Conservation (phyloP, 2,888 invertebrate species). For the Stratiomys singularior region DNA sequence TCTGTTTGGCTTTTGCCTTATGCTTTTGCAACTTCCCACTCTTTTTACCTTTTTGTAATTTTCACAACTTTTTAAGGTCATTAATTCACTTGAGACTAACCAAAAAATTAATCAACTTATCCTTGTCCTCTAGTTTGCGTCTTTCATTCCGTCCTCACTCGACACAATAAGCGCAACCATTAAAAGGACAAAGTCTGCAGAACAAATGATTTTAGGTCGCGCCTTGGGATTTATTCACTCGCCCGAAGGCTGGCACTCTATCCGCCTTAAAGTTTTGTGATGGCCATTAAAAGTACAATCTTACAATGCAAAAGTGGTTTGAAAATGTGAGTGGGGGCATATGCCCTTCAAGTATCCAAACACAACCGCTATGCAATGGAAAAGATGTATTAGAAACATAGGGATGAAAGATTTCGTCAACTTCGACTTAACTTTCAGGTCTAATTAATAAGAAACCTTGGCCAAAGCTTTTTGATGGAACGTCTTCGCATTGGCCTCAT, state of each 20-base stretch:
- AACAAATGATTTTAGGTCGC: background rate
- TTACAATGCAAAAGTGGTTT: background rate
- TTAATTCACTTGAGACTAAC: constrained; percentile 42
- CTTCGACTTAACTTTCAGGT: constrained; percentile 8
- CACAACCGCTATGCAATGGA: background rate
- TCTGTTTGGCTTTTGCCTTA: too few relatives aligned
- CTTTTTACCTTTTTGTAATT: constrained; percentile 7
- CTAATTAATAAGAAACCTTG: constrained; percentile 30
- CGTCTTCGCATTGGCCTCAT: constrained; percentile 1
- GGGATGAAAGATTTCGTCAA: constrained; percentile 1
- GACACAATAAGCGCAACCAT: background rate
- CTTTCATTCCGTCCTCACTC: background rate
- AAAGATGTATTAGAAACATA: background rate
- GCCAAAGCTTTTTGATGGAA: constrained; percentile 1
- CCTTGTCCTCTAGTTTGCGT: background rate
- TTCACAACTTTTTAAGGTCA: constrained; percentile 45
- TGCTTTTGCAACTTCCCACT: too few relatives aligned
- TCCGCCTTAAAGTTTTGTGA: background rate
- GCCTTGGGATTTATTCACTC: background rate
- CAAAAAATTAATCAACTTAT: constrained; percentile 45
- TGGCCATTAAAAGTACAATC: constrained; percentile 1
- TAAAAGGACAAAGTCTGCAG: background rate
- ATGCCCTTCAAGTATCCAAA: background rate
- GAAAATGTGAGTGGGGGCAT: background rate
- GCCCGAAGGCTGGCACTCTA: background rate